Base-by-base conservation (phyloP, 2,797 vertebrate species). In the Acrossocheilus wenchowensis region DNA sequence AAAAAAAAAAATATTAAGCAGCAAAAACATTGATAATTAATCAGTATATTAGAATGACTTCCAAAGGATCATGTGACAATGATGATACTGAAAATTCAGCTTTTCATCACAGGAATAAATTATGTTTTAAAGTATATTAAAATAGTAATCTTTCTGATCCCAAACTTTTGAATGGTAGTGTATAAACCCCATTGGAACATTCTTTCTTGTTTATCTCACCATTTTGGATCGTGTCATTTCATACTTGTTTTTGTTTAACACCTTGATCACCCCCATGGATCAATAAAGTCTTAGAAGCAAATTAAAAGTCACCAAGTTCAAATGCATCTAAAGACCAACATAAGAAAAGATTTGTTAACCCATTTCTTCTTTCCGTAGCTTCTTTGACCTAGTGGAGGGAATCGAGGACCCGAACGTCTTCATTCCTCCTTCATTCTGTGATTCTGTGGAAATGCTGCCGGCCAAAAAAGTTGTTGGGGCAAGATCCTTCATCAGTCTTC, bases 371-470 rank as follows among this genome's bases (percentile, higher is more conserved):
- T 19, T 78, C 11, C 73, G 2, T 66, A 93, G 91, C 68, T 93
- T 86, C 87, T 90, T 64, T 62, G 90, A 92, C 80, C 54, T 92
- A 5, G 87, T 91, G 15, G 9, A 88, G 23, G 90, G 92, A 52
- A 73, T 92, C 12, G 88, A 88, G 30, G 79, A 92, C 71, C 92
- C 91, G 0, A 3, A 86, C 0, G 87, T 91, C 60, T 92, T 93
- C 73, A 84, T 89, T n/a, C 91, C 91, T 72, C 92, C 92, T 6
- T 12, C 78, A 2, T 92, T 91, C 72, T 91, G 92, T 80, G 73
- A 73, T 45, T 88, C 86, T 23, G 74, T 85, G 72, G 68, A 83
- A 34, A 14, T 64, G 74, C 43, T 64, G 86, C 62, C 74, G 5
- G 30, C 26, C 15, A 83, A 78, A 45, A n/a, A 43, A 2, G 75